Conservation (phyloP, 2,888 invertebrate genomes). For the Platypus cylindrus region DNA sequence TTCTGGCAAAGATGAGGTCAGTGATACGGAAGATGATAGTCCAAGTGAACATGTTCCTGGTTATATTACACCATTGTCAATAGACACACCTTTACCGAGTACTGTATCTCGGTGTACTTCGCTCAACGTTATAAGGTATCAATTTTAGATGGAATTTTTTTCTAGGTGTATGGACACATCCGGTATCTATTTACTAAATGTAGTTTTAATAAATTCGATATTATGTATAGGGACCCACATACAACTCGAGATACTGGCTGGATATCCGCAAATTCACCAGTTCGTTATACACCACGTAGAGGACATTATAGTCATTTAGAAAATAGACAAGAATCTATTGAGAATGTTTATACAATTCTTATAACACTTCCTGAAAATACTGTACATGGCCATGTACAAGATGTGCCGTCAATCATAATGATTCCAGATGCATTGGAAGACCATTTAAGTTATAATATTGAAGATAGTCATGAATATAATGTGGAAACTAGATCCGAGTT, state of each 20-base stretch:
- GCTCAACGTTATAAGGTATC: constrained; percentile 61
- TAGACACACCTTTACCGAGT: constrained; percentile 78
- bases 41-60: constrained; percentile 52
- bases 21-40: constrained; percentile 69
- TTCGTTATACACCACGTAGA: constrained; percentile 38
- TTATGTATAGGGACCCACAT: constrained; percentile 46
- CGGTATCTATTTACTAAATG: too few species aligned
- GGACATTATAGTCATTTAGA: constrained; percentile 51
- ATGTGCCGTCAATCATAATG: constrained; percentile 73
- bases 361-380: constrained; percentile 65
- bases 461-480: constrained; percentile 6
- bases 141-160: too few species aligned
- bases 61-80: constrained; percentile 68
- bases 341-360: constrained; percentile 83
- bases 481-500: constrained; percentile 6
- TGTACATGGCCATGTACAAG: constrained; percentile 23
- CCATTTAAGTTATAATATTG: too few species aligned
- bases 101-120: constrained; percentile 78
- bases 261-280: constrained; percentile 31
- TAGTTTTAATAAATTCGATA: too few species aligned
- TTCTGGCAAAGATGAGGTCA: constrained; percentile 71
- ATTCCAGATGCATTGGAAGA: constrained; percentile 41
- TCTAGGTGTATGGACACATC: too few species aligned
- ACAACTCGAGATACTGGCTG: constrained; percentile 31
- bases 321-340: constrained; percentile 52